phyloP scores from a whole-genome alignment of 2,113 vertebrate genomes.

The Okapia johnstoni region DNA sequence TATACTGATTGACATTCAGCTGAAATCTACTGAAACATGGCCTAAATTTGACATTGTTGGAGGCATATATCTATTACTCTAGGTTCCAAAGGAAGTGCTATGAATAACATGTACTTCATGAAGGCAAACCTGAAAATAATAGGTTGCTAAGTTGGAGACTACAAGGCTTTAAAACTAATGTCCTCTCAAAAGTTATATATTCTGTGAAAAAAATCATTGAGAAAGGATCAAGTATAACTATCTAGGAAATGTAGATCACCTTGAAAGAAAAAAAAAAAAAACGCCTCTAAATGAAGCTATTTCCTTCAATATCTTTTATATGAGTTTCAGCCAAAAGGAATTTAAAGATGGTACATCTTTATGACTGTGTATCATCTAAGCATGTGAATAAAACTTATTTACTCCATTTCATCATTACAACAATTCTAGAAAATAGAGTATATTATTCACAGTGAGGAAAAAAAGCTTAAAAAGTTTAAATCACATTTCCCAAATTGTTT shows the following conservation, averaged over 20 bases:
- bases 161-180: background rate
- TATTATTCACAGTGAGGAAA: background rate
- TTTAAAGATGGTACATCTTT: background rate
- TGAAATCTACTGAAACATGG: background rate
- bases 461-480: background rate
- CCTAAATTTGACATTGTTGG: background rate
- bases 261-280: background rate
- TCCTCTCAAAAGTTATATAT: background rate
- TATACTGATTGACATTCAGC: background rate
- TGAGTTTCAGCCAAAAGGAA: background rate
- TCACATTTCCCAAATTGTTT: background rate
- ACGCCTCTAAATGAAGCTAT: background rate
- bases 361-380: background rate
- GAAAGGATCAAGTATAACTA: background rate
- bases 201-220: background rate
- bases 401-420: background rate
- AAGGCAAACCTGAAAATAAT: background rate
- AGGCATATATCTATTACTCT: background rate
- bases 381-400: background rate
- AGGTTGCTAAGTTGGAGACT: background rate
- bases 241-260: background rate
- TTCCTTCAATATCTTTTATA: background rate
- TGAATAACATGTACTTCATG: background rate
- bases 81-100: background rate
- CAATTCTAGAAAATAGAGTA: background rate